These are phyloP conservation scores for Cosmorhoe ocellata DNA, from an alignment of 2,888 invertebrate genomes.

Conservation along the genomic window DNA sequence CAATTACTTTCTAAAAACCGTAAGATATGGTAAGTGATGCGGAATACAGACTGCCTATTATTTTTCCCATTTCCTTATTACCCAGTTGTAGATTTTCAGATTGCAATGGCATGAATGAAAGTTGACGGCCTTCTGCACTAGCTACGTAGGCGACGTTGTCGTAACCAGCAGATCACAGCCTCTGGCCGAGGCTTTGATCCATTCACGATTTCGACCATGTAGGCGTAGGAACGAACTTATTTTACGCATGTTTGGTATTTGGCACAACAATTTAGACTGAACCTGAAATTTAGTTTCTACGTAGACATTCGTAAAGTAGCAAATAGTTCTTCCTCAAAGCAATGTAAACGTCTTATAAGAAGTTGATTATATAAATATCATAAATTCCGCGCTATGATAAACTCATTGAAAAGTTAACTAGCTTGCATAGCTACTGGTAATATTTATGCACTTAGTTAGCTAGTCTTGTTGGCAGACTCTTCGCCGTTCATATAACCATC, in stretches of 20 bases:
- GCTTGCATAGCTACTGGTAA: too few relatives aligned
- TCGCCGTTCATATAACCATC: slow-evolving; percentile 22
- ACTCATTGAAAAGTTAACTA: too few relatives aligned
- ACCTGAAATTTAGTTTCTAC: too few relatives aligned
- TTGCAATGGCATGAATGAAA: slow-evolving; percentile 72
- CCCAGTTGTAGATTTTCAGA: slow-evolving; percentile 36
- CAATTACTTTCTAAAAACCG: slow-evolving; percentile 23
- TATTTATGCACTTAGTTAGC: slow-evolving; percentile 34
- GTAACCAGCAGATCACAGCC: slow-evolving; percentile 48
- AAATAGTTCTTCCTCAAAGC: too few relatives aligned
- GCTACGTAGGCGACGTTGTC: slow-evolving; percentile 72
- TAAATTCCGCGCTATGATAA: too few relatives aligned
- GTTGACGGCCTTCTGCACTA: slow-evolving; percentile 72
- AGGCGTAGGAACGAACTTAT: slow-evolving; percentile 53
- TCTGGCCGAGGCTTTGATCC: slow-evolving; percentile 44
- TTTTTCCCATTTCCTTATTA: slow-evolving; percentile 32
- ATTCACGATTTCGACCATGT: slow-evolving; percentile 65
- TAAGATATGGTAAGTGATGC: slow-evolving; percentile 19
- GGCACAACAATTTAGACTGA: too few relatives aligned
- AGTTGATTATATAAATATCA: too few relatives aligned
- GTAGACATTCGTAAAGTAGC: too few relatives aligned
- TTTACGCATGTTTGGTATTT: slow-evolving; percentile 18
- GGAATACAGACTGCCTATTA: slow-evolving; percentile 23
- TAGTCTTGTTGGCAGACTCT: slow-evolving; percentile 32
- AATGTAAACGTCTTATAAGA: too few relatives aligned